Base-by-base conservation (phyloP, 1,140 invertebrate species). In the Brachionus rubens region DNA sequence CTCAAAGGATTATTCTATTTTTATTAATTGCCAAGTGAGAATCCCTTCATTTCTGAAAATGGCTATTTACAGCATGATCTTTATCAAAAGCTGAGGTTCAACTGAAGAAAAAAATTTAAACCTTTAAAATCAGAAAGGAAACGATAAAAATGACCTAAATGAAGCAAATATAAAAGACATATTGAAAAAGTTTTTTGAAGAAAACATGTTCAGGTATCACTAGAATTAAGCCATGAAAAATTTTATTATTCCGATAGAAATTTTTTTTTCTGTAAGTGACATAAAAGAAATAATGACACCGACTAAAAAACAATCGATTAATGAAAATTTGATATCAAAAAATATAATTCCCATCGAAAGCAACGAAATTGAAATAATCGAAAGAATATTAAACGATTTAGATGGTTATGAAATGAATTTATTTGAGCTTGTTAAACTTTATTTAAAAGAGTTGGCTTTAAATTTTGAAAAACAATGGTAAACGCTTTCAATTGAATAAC, bases 91-190 rank as follows among this genome's bases (percentile, higher is more conserved):
- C n/a, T n/a, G n/a, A n/a, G n/a, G n/a, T n/a, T n/a, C n/a, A n/a
- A n/a, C n/a, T n/a, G n/a, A n/a, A n/a, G n/a, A 12, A 14, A 56
- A 10, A 56, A 56, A 19, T 72, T 54, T 50, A 28, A 30, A n/a
- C n/a, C n/a, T n/a, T n/a, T n/a, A n/a, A n/a, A n/a, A n/a, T n/a
- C n/a, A 72, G 68, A 72, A 50, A 50, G 68, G 68, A 33, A 72
- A 33, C 9, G 68, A 72, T 33, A 72, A 72, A 54, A 50, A 72
- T 54, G 68, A 72, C 2, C 50, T 33, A 72, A 72, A 26, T 24
- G 46, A 72, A n/a, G 33, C 26, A 12, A 19, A 1, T 14, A 72
- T 72, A 30, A 33, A 9, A 24, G 68, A 72, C 5, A 50, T 72
- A 33, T 50, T 72, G 12, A 72, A 54, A 48, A 72, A 50, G 5